Evolutionary conservation across 2,797 vertebrate genomes (phyloP), one percentile per base, ranked within the genome.

Genomic region (Pseudocheirus occidentalis): DNA sequence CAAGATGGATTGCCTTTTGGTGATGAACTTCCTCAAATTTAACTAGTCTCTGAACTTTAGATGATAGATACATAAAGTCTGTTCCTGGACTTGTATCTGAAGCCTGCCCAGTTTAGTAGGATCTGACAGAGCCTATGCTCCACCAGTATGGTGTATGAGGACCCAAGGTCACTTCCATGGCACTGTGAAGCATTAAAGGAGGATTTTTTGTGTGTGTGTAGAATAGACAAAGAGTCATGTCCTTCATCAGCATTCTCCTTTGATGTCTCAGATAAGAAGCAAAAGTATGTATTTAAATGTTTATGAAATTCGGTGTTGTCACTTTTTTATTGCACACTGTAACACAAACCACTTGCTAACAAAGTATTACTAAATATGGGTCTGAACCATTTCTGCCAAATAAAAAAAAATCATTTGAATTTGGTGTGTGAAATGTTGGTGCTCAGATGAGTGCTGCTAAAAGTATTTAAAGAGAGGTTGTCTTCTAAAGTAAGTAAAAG

Each of bases 351-450:
- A 29, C 5, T 29, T 29, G n/a, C 58, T 3, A 46, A 40, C 56
- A 5, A 18, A 7, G 28, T 9, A 0, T 3, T 46, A 50, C 73
- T 9, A 3, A 0, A 0, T 31, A 5, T 92, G 29, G 46, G 53
- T 12, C 57, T 10, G 56, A 87, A 50, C 1, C 58, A 3, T 50
- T 7, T 46, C 40, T 93, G 94, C 28, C 21, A n/a, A 66, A 29
- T 0, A 6, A 81, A 57, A 50, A 87, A 57, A 4, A 16, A 3
- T 7, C 13, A 21, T 0, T 73, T 14, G 31, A 5, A 29, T 3
- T 34, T 40, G 3, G 59, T 50, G 28, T n/a, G 7, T 14, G 24
- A 54, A 9, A 14, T 3, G 24, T 91, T 34, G 53, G 90, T 21
- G 87, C 27, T 0, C 3, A 0, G 34, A 34, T 40, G 10, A 16